These are phyloP conservation scores for Drosophila birchii DNA, from an alignment of 2,888 invertebrate species.

Conservation along the genomic window DNA sequence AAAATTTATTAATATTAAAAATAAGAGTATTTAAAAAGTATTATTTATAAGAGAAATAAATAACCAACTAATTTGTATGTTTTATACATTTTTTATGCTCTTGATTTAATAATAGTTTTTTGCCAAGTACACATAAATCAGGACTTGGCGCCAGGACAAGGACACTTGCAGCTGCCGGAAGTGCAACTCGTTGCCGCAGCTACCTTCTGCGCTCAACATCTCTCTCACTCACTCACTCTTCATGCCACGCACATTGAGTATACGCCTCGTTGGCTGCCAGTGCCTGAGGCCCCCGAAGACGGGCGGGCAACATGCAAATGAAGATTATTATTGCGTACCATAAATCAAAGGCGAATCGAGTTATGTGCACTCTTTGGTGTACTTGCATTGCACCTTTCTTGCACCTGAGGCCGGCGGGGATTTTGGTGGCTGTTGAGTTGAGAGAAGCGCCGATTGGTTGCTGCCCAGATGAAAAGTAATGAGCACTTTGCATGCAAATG, in stretches of 20 bases:
- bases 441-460: neutral
- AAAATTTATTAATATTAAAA: neutral
- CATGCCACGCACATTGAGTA: conserved; percentile 43
- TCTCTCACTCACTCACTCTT: neutral
- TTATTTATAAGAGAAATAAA: neutral
- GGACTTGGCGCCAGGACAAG: conserved; percentile 8
- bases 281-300: conserved; percentile 12
- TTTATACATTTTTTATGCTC: neutral
- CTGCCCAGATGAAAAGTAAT: conserved; percentile 58
- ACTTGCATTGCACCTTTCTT: conserved; percentile 53
- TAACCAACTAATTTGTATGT: neutral
- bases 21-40: neutral
- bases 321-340: conserved; percentile 78
- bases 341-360: conserved; percentile 75
- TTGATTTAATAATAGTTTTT: conserved; percentile 3
- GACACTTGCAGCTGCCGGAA: conserved; percentile 63
- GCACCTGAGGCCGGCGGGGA: conserved; percentile 25
- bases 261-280: conserved; percentile 50
- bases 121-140: conserved; percentile 6
- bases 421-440: conserved; percentile 1
- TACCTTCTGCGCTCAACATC: conserved; percentile 21
- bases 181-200: conserved; percentile 59
- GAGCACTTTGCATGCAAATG: conserved; percentile 67
- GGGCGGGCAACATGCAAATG: conserved; percentile 65
- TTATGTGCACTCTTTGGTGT: conserved; percentile 68